Evolutionary conservation across 2,888 invertebrate species (phyloP), one percentile per base, ranked within the genome.

Genomic region (Dorcus hopei): DNA sequence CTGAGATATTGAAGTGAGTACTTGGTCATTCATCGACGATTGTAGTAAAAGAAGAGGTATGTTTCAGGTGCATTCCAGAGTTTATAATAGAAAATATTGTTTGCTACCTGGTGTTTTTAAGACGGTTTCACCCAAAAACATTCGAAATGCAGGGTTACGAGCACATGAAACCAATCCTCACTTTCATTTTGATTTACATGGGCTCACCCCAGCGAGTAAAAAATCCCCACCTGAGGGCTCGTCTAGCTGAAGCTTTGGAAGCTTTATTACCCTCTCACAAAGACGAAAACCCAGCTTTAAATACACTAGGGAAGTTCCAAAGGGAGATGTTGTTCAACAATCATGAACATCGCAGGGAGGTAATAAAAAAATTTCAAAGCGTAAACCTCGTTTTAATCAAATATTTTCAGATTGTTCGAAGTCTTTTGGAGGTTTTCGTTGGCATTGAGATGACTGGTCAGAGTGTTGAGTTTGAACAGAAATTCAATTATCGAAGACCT

Each of bases 381-480:
- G 7, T 48, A 54, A 54, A 26, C 11, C 33, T 49, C 23, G 16
- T 33, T 42, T 45, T 45, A 19, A 45, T 45, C 7, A 3, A 6
- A 9, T 9, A 40, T 50, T 65, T 82, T 69, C 77, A 95, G 85
- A 84, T 97, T 58, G 89, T 93, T 9, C 83, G 86, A 47, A 90
- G 88, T 72, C 80, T 97, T 33, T 79, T 97, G 56, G 87, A 93
- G 73, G 95, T 97, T 7, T 97, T 97, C 77, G 96, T 97, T n/a
- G 91, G 93, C 64, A 97, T 97, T 61, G 97, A 97, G 81, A 93
- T 96, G 93, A 96, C 96, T 0, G 97, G 97, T 0, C 93, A 96
- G 75, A 93, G 90, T 72, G 96, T 97, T 16, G 91, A 93, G 71
- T 97, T 97, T 74, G 97, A 97, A 75, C 95, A 97, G 77, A 97